Percentiles rank a stretch among this genome's conserved stretches.
These are phyloP conservation scores for Drosophila meridiana DNA, from an alignment of 2,888 invertebrate genomes.

Conservation along the genomic window DNA sequence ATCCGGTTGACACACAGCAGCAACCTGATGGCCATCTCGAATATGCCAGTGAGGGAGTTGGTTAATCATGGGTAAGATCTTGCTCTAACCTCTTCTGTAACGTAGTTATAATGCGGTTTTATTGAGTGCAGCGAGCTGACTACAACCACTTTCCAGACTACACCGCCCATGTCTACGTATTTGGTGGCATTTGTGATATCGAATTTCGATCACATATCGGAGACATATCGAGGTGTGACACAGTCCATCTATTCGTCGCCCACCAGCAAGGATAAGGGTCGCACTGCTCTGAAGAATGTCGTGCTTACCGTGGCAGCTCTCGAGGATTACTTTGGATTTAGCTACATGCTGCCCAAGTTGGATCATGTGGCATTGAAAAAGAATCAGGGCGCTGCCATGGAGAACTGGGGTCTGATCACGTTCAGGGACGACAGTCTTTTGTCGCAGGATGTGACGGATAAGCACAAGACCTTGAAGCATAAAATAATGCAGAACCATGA, in stretches of 20 bases:
- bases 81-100: neutral
- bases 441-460: slow-evolving; percentile 85
- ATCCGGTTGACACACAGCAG: slow-evolving; percentile 87
- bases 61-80: slow-evolving; percentile 61
- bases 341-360: slow-evolving; percentile 91
- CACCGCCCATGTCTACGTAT: slow-evolving; percentile 91
- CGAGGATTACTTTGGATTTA: slow-evolving; percentile 90
- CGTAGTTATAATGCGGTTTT: slow-evolving; percentile 20
- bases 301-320: slow-evolving; percentile 74
- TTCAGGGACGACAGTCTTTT: slow-evolving; percentile 84
- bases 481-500: slow-evolving; percentile 87
- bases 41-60: slow-evolving; percentile 76
- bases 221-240: slow-evolving; percentile 81
- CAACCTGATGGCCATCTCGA: slow-evolving; percentile 83
- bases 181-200: slow-evolving; percentile 93
- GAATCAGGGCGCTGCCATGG: slow-evolving; percentile 94
- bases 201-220: slow-evolving; percentile 85
- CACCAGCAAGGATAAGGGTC: slow-evolving; percentile 62
- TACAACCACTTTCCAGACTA: slow-evolving; percentile 86
- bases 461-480: slow-evolving; percentile 72
- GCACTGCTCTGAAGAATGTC: slow-evolving; percentile 74
- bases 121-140: slow-evolving; percentile 53
- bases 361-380: slow-evolving; percentile 95
- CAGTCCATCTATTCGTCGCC: slow-evolving; percentile 82
- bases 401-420: slow-evolving; percentile 97